Evolutionary conservation across 2,797 vertebrate genomes (phyloP).

Genomic region (Mallotus villosus): DNA sequence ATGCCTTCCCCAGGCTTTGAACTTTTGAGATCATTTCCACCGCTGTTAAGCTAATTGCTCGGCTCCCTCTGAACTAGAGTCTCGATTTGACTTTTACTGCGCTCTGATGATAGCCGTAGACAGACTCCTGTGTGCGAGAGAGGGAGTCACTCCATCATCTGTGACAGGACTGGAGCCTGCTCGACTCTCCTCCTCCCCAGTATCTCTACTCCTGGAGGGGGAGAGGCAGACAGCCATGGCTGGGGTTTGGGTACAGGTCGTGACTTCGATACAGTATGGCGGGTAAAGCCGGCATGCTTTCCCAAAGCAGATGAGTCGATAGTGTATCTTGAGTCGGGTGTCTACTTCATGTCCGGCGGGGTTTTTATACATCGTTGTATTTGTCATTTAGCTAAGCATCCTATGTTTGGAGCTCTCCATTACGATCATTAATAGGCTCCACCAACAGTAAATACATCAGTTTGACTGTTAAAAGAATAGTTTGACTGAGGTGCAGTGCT

Average conservation of each 20-base stretch:
- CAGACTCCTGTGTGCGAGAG: slow-evolving; percentile 38
- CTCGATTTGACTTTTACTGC: slow-evolving; percentile 47
- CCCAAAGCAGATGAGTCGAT: neutral
- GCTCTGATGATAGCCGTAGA: slow-evolving; percentile 51
- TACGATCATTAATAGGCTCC: neutral
- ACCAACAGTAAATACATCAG: too few species aligned
- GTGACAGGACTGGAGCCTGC: slow-evolving; percentile 59
- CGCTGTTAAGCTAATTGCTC: slow-evolving; percentile 2
- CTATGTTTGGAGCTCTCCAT: neutral
- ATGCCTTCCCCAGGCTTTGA: slow-evolving; percentile 22
- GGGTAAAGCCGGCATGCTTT: neutral
- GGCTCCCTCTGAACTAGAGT: slow-evolving; percentile 26
- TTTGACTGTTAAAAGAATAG: too few species aligned
- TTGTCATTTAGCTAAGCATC: neutral
- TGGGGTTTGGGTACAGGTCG: neutral
- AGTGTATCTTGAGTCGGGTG: neutral
- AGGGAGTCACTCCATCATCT: slow-evolving; percentile 53
- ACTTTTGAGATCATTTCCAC: slow-evolving; percentile 18
- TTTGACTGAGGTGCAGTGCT: neutral
- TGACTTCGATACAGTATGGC: neutral
- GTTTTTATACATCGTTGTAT: neutral
- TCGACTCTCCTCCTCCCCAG: slow-evolving; percentile 41
- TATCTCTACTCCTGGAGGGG: slow-evolving; percentile 10
- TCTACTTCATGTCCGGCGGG: neutral
- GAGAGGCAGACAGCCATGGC: neutral